Evolutionary conservation across 1,140 invertebrate genomes (phyloP).

Genomic region (Heliconius hermathena): DNA sequence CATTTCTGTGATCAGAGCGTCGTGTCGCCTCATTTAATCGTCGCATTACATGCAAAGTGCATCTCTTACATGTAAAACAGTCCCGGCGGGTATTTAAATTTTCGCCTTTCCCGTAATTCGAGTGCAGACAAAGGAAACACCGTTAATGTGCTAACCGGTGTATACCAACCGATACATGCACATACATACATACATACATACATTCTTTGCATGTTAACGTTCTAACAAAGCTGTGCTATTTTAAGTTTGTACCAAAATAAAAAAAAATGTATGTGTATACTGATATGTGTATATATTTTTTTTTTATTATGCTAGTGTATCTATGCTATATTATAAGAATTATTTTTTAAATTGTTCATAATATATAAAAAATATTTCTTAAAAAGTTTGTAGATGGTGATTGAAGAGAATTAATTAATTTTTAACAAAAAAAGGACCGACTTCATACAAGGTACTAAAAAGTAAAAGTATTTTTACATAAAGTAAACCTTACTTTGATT

Average conservation of each 20-base stretch:
- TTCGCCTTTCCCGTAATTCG: constrained; percentile 77
- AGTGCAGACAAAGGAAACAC: constrained; percentile 76
- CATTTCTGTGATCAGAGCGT: constrained; percentile 45
- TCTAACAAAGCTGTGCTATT: constrained; percentile 23
- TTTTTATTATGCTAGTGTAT: no score
- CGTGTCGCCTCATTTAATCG: constrained; percentile 73
- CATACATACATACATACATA: constrained; percentile 32
- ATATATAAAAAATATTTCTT: no score
- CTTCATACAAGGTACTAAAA: no score
- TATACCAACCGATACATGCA: constrained; percentile 60
- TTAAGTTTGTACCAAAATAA: constrained; percentile 15
- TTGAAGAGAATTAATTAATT: no score
- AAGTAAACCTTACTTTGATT: no score
- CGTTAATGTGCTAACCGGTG: constrained; percentile 69
- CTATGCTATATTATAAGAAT: no score
- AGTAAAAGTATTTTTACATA: no score
- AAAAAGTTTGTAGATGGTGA: no score
- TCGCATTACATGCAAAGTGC: constrained; percentile 76
- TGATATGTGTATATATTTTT: no score
- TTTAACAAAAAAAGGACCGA: no score
- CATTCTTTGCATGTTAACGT: constrained; percentile 36
- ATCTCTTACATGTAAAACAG: constrained; percentile 81
- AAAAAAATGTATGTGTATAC: not conserved
- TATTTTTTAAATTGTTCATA: no score
- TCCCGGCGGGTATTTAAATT: constrained; percentile 77